phyloP scores from a whole-genome alignment of 1,140 invertebrate species.

The Cataglyphis hispanica region DNA sequence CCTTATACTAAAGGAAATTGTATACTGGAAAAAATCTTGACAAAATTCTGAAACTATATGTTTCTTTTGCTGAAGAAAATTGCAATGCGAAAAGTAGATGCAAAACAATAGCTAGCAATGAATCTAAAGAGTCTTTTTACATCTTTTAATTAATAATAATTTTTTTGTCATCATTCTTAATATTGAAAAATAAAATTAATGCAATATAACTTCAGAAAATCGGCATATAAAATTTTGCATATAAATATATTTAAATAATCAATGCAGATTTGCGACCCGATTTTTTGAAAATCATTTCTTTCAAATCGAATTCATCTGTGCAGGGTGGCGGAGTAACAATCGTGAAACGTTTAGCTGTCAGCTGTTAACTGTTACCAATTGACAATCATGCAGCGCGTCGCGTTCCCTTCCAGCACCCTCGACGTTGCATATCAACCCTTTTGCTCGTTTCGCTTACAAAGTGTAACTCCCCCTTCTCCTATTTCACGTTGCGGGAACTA shows the following conservation, averaged over 20 bases:
- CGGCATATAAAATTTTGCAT: neutral
- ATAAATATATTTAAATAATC: neutral
- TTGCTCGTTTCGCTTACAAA: constrained; percentile 24
- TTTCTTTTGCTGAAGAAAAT: neutral
- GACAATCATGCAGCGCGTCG: constrained; percentile 40
- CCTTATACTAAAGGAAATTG: neutral
- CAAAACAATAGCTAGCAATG: neutral
- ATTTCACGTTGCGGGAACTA: constrained; percentile 10
- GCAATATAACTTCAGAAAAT: neutral
- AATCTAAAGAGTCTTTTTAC: neutral
- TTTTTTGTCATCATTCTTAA: constrained; percentile 5
- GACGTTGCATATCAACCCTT: constrained; percentile 31
- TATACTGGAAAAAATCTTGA: neutral
- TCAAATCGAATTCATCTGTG: constrained; percentile 14
- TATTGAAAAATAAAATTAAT: constrained; percentile 18
- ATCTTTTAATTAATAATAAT: constrained; percentile 7
- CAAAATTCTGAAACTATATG: neutral
- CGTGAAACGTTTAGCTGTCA: constrained; percentile 20
- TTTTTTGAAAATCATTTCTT: neutral
- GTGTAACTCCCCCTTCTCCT: constrained; percentile 7
- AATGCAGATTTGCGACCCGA: neutral
- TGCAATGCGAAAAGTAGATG: neutral
- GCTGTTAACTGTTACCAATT: neutral
- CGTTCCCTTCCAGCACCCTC: neutral
- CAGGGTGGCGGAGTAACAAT: constrained; percentile 20